Conservation (phyloP, 2,888 invertebrate species). For the Tethea ocularis region DNA sequence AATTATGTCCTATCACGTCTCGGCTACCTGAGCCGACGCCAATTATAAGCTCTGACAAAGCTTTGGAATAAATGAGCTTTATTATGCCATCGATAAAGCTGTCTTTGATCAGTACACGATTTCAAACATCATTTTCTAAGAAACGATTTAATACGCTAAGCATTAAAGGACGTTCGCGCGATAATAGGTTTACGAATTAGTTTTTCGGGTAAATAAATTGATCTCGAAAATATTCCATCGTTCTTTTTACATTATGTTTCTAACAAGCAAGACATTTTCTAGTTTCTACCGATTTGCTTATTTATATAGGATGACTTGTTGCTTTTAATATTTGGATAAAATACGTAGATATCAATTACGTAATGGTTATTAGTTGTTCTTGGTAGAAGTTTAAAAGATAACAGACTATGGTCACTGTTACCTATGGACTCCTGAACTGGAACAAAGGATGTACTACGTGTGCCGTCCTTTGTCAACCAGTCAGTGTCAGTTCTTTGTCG, state of each 20-base stretch:
- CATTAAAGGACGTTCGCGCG: neutral
- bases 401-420: no score
- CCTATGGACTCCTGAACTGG: no score
- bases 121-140: neutral
- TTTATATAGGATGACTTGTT: no score
- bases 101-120: neutral
- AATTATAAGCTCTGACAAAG: slow-evolving; percentile 2
- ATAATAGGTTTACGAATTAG: neutral
- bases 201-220: neutral
- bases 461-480: no score
- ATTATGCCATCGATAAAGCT: neutral
- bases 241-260: neutral
- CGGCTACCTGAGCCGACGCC: neutral
- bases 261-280: neutral
- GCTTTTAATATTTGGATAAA: no score
- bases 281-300: no score
- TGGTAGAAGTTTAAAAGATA: no score
- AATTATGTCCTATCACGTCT: slow-evolving; percentile 4
- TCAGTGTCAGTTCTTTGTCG: no score
- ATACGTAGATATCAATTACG: no score
- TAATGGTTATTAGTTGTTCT: no score
- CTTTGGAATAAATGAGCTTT: slow-evolving; percentile 2
- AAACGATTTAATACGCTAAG: neutral
- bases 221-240: neutral
- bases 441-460: no score